Evolutionary conservation across 2,888 invertebrate species (phyloP).

Genomic region (Incurvaria masculella): DNA sequence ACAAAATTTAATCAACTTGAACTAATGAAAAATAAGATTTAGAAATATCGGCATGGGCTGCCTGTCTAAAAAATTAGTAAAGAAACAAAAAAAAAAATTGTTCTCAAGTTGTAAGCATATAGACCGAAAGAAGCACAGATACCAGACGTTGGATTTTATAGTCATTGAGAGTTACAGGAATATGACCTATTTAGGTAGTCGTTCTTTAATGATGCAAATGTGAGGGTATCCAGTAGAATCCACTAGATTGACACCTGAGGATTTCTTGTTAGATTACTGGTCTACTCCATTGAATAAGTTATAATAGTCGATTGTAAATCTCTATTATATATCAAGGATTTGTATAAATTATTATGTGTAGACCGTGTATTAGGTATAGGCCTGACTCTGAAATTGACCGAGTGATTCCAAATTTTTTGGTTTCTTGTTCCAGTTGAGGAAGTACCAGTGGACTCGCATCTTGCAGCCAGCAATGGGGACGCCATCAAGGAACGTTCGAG

Average conservation of each 20-base stretch:
- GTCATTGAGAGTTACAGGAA: too few species aligned
- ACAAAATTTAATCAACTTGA: too few species aligned
- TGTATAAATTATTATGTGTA: background rate
- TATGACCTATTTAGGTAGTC: too few species aligned
- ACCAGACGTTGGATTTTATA: too few species aligned
- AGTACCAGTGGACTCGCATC: constrained; percentile 48
- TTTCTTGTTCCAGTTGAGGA: constrained; percentile 46
- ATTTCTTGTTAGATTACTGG: background rate
- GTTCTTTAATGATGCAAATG: too few species aligned
- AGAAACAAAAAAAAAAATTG: too few species aligned
- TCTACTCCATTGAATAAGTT: background rate
- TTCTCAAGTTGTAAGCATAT: too few species aligned
- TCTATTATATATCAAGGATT: background rate
- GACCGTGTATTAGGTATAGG: background rate
- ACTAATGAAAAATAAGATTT: too few species aligned
- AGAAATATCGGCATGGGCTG: too few species aligned
- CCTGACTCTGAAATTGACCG: background rate
- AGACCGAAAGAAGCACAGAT: too few species aligned
- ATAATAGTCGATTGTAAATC: background rate
- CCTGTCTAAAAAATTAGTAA: too few species aligned
- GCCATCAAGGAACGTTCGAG: constrained; percentile 15
- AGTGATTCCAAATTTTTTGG: background rate
- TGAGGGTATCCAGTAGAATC: too few species aligned
- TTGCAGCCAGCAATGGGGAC: constrained; percentile 16
- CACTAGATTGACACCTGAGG: background rate